Percentiles rank a stretch among this genome's conserved stretches.
Evolutionary conservation across 1,140 invertebrate genomes (phyloP).

Genomic region (Muscidifurax raptorellus): DNA sequence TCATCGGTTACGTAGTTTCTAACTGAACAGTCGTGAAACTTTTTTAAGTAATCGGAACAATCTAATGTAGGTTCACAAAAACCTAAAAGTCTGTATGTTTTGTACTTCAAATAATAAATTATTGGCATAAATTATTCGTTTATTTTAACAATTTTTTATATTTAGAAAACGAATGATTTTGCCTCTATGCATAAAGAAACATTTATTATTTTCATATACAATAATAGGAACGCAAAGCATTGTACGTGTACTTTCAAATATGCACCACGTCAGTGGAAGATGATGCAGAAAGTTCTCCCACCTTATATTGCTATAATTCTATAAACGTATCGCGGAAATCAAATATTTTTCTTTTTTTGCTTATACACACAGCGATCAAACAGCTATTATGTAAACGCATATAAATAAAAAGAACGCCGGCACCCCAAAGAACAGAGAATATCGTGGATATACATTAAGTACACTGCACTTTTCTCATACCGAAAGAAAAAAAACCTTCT

Average conservation of each 20-base stretch:
- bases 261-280: too few relatives aligned
- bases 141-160: too few relatives aligned
- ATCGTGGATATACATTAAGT: neutral
- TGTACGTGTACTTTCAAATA: too few relatives aligned
- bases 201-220: too few relatives aligned
- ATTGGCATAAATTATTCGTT: neutral
- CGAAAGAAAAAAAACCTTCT: neutral
- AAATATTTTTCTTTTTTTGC: neutral
- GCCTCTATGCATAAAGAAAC: too few relatives aligned
- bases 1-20: constrained; percentile 19
- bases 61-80: neutral
- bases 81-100: neutral
- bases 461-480: too few relatives aligned
- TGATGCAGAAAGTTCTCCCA: too few relatives aligned
- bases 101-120: neutral
- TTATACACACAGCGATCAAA: neutral
- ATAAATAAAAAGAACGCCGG: neutral
- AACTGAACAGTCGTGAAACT: neutral
- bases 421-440: neutral
- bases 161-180: too few relatives aligned
- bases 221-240: too few relatives aligned
- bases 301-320: too few relatives aligned
- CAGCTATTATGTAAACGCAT: neutral
- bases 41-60: neutral
- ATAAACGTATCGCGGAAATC: neutral